phyloP scores from a whole-genome alignment of 1,140 invertebrate species.

The Andrena cerasifolii region DNA sequence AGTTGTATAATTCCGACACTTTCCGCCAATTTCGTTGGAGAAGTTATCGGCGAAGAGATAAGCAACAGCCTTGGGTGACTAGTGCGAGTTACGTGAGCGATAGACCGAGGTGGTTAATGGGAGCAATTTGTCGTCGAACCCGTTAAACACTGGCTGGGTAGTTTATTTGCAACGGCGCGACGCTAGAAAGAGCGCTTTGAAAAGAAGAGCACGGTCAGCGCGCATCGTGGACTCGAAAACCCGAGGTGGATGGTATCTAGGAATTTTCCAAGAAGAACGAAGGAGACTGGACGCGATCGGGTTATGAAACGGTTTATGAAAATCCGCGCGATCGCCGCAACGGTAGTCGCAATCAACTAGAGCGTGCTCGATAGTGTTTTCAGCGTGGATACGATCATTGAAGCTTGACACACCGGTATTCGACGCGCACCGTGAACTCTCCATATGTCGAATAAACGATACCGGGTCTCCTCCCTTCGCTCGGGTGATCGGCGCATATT shows the following conservation, averaged over 20 bases:
- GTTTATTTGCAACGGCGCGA: neutral
- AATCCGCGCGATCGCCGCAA: conserved; percentile 51
- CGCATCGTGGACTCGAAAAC: neutral
- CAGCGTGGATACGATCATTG: conserved; percentile 50
- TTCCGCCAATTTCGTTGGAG: neutral
- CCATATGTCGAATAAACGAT: neutral
- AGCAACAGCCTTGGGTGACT: neutral
- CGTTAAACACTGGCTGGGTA: neutral
- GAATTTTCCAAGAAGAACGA: neutral
- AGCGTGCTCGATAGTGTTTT: conserved; percentile 61
- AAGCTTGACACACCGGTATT: conserved; percentile 25
- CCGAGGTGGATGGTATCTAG: no score
- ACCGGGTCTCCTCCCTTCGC: neutral
- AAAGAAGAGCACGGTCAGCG: no score
- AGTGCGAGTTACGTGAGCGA: neutral
- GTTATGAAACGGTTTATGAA: conserved; percentile 13
- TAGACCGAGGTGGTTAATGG: neutral
- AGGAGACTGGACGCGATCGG: neutral
- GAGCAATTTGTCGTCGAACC: neutral
- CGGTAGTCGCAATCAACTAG: conserved; percentile 65
- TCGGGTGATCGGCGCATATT: no score
- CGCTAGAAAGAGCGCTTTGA: no score
- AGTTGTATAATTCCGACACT: neutral
- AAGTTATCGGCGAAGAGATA: neutral
- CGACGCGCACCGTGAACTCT: neutral